phyloP scores from a whole-genome alignment of 2,888 invertebrate genomes.

The Idaea biselata region DNA sequence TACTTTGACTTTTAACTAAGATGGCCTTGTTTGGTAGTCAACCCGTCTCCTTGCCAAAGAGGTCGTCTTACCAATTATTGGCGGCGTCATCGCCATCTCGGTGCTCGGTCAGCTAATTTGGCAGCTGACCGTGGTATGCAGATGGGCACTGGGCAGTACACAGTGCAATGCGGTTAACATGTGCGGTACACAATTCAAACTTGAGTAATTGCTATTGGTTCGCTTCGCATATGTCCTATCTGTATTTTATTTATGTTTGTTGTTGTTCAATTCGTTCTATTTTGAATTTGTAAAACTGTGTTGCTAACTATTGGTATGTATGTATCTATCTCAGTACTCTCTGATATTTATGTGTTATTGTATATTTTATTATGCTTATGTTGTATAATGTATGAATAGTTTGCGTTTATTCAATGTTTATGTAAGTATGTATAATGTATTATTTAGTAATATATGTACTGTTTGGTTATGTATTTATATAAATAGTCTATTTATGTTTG shows the following conservation, averaged over 20 bases:
- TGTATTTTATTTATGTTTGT: background rate
- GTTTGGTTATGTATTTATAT: too few relatives aligned
- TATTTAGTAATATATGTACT: too few relatives aligned
- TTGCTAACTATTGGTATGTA: background rate
- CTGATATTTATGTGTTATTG: too few relatives aligned
- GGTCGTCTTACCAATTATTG: slow-evolving; percentile 1
- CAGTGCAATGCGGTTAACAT: background rate
- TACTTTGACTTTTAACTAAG: background rate
- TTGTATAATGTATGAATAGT: too few relatives aligned
- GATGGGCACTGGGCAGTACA: background rate
- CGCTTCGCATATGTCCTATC: background rate
- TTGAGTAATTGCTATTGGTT: slow-evolving; percentile 1
- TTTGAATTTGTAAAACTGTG: background rate
- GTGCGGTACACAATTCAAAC: background rate
- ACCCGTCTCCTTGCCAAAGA: background rate
- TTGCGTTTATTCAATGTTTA: too few relatives aligned
- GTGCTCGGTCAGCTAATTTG: background rate
- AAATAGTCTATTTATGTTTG: too few relatives aligned
- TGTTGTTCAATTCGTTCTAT: background rate
- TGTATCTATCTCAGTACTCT: background rate
- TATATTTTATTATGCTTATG: too few relatives aligned
- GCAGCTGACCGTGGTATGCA: background rate
- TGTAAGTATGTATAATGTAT: too few relatives aligned
- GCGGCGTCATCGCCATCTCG: background rate
- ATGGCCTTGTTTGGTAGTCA: background rate